Evolutionary conservation across 2,113 vertebrate species (phyloP).

Genomic region (Corythornis vintsioides): DNA sequence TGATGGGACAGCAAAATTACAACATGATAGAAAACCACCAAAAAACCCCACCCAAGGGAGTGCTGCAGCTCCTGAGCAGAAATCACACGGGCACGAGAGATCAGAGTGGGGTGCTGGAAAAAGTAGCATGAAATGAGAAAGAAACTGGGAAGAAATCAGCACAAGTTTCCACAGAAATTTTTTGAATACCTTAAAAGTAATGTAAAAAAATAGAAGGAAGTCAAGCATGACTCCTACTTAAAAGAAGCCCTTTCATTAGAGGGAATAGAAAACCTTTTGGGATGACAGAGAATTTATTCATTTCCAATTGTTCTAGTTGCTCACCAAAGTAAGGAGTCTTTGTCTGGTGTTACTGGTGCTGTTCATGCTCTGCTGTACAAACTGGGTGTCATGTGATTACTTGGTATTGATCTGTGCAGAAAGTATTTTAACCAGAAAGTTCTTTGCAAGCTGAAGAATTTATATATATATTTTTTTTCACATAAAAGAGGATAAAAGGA

Average conservation of each 20-base stretch:
- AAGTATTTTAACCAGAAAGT: background rate
- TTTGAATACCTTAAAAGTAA: background rate
- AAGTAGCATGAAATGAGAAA: background rate
- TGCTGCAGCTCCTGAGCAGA: background rate
- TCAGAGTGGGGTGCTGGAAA: no score
- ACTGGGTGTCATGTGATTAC: background rate
- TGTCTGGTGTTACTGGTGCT: background rate
- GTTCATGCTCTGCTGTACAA: background rate
- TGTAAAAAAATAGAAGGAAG: background rate
- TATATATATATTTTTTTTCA: background rate
- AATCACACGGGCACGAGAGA: background rate
- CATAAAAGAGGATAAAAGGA: background rate
- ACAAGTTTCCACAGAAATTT: background rate
- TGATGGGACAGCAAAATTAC: background rate
- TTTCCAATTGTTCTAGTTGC: background rate
- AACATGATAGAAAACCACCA: background rate
- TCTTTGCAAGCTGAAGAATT: background rate
- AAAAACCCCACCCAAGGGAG: background rate
- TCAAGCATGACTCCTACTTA: background rate
- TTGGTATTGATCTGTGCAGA: background rate
- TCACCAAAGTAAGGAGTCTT: background rate
- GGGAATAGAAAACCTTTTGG: background rate
- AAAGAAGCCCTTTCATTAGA: background rate
- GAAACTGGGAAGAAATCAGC: background rate
- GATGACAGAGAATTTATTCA: background rate